phyloP scores from a whole-genome alignment of 2,113 vertebrate genomes.

The Pongo abelii region DNA sequence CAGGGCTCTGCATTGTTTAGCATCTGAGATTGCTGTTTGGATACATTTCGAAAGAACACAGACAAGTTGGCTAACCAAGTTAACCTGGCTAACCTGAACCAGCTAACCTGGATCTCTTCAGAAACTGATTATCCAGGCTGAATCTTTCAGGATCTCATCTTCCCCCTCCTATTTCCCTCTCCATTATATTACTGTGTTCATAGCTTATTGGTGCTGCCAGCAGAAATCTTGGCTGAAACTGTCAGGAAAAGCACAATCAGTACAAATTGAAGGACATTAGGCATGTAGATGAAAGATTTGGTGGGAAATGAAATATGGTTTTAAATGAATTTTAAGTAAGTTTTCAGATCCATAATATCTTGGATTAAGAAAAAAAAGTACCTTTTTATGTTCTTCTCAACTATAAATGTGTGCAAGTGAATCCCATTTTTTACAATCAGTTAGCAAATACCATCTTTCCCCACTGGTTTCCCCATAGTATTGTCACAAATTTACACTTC shows the following conservation, averaged over 20 bases:
- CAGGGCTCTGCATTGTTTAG: not conserved
- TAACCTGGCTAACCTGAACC: too few relatives aligned
- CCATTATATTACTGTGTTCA: slow-evolving; percentile 44
- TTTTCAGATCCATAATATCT: not conserved
- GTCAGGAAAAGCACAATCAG: slow-evolving; percentile 61
- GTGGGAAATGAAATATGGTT: not conserved
- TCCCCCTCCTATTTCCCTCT: slow-evolving; percentile 43
- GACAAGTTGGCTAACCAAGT: slow-evolving; percentile 26
- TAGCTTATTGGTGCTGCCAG: slow-evolving; percentile 41
- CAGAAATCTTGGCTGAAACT: slow-evolving; percentile 63
- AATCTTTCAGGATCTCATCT: slow-evolving; percentile 38
- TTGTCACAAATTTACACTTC: not conserved
- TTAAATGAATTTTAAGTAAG: slow-evolving; percentile 28
- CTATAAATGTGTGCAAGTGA: not conserved
- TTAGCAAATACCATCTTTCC: not conserved
- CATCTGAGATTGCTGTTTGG: slow-evolving; percentile 37
- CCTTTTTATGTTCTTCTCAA: not conserved
- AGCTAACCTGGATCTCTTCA: slow-evolving; percentile 56
- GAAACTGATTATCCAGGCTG: slow-evolving; percentile 52
- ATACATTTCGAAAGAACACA: slow-evolving; percentile 19
- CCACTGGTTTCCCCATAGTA: not conserved
- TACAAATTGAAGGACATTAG: slow-evolving; percentile 5
- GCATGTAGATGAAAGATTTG: slow-evolving; percentile 32
- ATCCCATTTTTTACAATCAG: not conserved
- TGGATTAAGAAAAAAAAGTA: slow-evolving; percentile 8